Evolutionary conservation across 1,140 invertebrate genomes (phyloP), one percentile per base, ranked within the genome.

Genomic region (Drosophila trapezifrons): DNA sequence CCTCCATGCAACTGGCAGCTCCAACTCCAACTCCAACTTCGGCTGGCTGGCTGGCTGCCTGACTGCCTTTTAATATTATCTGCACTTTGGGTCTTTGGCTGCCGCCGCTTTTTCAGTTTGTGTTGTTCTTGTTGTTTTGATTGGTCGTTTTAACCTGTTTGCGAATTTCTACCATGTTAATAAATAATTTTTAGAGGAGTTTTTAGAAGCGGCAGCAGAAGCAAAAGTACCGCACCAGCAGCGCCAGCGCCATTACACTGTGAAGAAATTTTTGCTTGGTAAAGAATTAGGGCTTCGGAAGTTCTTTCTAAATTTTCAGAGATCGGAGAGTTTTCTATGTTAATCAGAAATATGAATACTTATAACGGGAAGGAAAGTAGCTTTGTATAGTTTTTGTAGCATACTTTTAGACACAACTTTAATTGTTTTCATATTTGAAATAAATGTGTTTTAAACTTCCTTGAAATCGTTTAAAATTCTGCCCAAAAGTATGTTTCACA

Each of bases 171-270:
- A 84, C 84, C 84, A 89, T 89, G 84, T 89, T 89, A 89, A 89
- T 89, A 89, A 89, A 89, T 89, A 89, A 89, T 89, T 89, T 89
- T 89, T 89, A 89, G 80, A 89, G 84, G 84, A 87, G 80, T 87
- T 86, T 76, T 76, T 75, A 76, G 74, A 71, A 57, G 72, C 71
- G 52, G 73, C 54, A 70, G 71, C 27, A 38, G 70, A 60, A 64
- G 74, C 77, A 80, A 85, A 85, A 85, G 81, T 85, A 84, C 80
- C 80, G 81, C 81, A 84, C 43, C 77, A 71, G 38, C 74, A 77
- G 73, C 71, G 71, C 59, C 72, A 75, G 63, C 69, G 43, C 15
- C 72, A 49, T 20, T 9, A 69, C 65, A 69, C 65, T 69, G 37
- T 12, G 3, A 20, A 12, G 2, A 62, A 55, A 20, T 9, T 5